Base-by-base conservation (phyloP, 1,140 invertebrate species). In the Meloidogyne chitwoodi region DNA sequence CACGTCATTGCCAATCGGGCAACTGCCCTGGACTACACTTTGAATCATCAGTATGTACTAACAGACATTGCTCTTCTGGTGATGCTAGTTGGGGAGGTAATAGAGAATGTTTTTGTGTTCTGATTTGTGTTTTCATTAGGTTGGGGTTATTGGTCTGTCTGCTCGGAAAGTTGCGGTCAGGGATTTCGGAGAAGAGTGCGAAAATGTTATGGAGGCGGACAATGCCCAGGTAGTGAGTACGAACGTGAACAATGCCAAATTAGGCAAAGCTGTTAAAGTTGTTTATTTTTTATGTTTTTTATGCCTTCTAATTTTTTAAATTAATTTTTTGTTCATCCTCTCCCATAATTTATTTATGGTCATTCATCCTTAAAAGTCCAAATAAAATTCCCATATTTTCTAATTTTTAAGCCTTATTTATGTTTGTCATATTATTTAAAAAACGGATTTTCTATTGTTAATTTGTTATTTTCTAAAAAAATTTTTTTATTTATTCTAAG, bases 141-240 rank as follows among this genome's bases (percentile, higher is more conserved):
- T 19, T 86, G 85, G 85, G 85, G 85, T 44, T 86, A 87, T 38
- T 86, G 86, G 85, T 82, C 80, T 1, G 66, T 78, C 10, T 85
- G 86, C 56, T 84, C 78, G 16, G 78, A 80, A 70, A 79, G 80
- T 16, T 87, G 84, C 71, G 84, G 86, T 3, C 71, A 74, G 27
- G 86, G 85, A 12, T 48, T 84, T 41, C 75, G 86, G 26, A 77
- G 85, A 74, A 72, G 86, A 24, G 81, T 86, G 16, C 69, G 85
- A 11, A 86, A 87, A 73, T 86, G 85, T 61, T 86, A 86, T 76
- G 85, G 86, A 11, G 76, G 67, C 24, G 85, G 85, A 22, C 64
- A 71, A 24, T 86, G 85, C 48, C 56, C 44, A 16, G 85, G 85
- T 12, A 78, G 81, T 67, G 84, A 86, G 63, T 80, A 81, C 34